Evolutionary conservation across 2,888 invertebrate genomes (phyloP), one percentile per base, ranked within the genome.

Genomic region (Chrysodeixis includens): DNA sequence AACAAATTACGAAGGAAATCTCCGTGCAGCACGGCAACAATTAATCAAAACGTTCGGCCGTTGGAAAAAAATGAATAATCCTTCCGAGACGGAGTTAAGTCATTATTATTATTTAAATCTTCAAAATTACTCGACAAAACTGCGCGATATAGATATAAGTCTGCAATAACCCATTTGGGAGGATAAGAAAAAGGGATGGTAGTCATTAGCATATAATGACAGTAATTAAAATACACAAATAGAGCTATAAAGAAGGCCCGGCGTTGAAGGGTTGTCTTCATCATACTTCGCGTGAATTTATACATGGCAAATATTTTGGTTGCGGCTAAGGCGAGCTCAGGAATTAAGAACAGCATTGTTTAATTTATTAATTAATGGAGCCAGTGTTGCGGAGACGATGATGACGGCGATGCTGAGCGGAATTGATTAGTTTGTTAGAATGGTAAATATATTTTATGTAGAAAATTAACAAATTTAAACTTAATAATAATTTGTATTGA

Each of bases 211-310:
- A 95, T 95, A 96, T 96, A 96, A 96, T 96, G 96, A 96, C 95
- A 95, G 96, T 96, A 96, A 96, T 96, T 96, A 96, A 96, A 96
- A 96, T 96, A 96, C 96, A 96, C 96, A 96, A 96, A 96, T 96
- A 96, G 96, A 96, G 95, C 96, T 94, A 96, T 96, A 96, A 96
- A 96, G 95, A 91, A 91, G 90, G 91, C 92, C 89, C 88, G 89
- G 86, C 90, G 92, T 85, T 94, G 94, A 95, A 95, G 95, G 95
- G 95, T 90, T 92, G 93, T 93, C 93, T 94, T 93, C 94, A 92
- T 93, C 93, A 92, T 92, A 90, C 90, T 83, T 84, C 84, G 89
- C 89, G 90, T 88, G 92, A 91, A 94, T 94, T 94, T 94, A 94
- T 93, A 92, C 92, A 92, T 93, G 90, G 93, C 93, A 94, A 94